phyloP scores from a whole-genome alignment of 2,113 vertebrate genomes.

The Calidris pugnax region DNA sequence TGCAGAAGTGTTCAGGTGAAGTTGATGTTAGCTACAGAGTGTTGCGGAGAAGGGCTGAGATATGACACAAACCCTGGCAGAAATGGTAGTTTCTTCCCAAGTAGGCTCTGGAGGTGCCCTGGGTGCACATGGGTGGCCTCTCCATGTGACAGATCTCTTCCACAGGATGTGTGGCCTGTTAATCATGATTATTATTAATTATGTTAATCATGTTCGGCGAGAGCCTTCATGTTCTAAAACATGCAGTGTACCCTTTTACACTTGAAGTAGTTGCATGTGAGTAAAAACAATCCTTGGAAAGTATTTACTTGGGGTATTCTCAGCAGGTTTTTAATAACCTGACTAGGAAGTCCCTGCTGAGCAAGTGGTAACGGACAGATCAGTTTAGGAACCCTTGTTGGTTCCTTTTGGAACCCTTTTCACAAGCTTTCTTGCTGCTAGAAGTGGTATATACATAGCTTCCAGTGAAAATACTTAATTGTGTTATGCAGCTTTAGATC shows the following conservation, averaged over 20 bases:
- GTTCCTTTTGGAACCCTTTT: not conserved
- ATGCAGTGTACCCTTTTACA: not conserved
- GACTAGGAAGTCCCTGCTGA: not conserved
- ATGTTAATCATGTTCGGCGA: fast-evolving
- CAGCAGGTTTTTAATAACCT: not conserved
- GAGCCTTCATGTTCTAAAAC: not conserved
- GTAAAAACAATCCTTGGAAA: not conserved
- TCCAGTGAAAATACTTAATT: not conserved
- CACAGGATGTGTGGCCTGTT: too few relatives aligned
- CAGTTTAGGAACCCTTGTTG: not conserved
- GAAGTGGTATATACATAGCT: not conserved
- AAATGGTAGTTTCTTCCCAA: not conserved
- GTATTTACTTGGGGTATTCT: not conserved
- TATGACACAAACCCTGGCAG: not conserved
- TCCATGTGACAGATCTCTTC: fast-evolving
- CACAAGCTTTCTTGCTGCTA: not conserved
- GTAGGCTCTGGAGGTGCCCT: not conserved
- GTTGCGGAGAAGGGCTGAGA: not conserved
- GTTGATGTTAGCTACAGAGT: not conserved
- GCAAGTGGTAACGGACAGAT: not conserved
- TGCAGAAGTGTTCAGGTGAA: not conserved
- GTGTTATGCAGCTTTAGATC: not conserved
- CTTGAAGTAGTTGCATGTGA: not conserved
- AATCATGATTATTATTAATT: too few relatives aligned
- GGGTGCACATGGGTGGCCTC: not conserved